A percentile compares a stretch with the other conserved stretches of the same genome.
These are phyloP conservation scores for Thera britannica DNA, from an alignment of 2,888 invertebrate genomes.

Conservation along the genomic window DNA sequence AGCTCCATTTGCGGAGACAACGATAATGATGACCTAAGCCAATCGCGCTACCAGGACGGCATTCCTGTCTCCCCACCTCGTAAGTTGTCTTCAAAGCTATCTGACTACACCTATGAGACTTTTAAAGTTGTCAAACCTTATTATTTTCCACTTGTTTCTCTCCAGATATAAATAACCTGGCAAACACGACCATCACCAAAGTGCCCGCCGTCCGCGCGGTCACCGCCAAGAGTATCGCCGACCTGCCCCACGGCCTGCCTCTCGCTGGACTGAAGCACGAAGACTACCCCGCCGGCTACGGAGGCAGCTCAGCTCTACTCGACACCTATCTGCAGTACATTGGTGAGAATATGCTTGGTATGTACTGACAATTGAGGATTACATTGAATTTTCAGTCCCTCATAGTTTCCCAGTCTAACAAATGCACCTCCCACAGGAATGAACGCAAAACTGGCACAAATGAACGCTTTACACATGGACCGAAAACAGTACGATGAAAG, in stretches of 20 bases:
- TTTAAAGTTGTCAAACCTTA: neutral
- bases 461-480: slow-evolving; percentile 86
- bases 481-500: slow-evolving; percentile 83
- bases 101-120: neutral
- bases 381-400: neutral
- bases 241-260: slow-evolving; percentile 85
- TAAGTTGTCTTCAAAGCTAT: slow-evolving; percentile 56
- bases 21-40: slow-evolving; percentile 93
- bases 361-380: slow-evolving; percentile 44
- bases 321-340: slow-evolving; percentile 96
- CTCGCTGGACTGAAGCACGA: slow-evolving; percentile 86
- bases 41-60: slow-evolving; percentile 82
- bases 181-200: slow-evolving; percentile 87
- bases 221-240: slow-evolving; percentile 87
- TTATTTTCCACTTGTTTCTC: slow-evolving; percentile 15
- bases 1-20: slow-evolving; percentile 91
- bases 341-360: slow-evolving; percentile 91
- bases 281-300: slow-evolving; percentile 88
- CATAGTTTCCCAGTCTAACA: slow-evolving; percentile 11
- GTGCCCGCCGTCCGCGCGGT: slow-evolving; percentile 87
- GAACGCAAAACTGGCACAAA: slow-evolving; percentile 91
- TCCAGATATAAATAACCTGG: slow-evolving; percentile 81
- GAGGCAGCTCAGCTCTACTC: slow-evolving; percentile 90
- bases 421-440: slow-evolving; percentile 82
- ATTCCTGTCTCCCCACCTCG: slow-evolving; percentile 87